phyloP scores from a whole-genome alignment of 2,888 invertebrate species.

The Lithosia quadra region DNA sequence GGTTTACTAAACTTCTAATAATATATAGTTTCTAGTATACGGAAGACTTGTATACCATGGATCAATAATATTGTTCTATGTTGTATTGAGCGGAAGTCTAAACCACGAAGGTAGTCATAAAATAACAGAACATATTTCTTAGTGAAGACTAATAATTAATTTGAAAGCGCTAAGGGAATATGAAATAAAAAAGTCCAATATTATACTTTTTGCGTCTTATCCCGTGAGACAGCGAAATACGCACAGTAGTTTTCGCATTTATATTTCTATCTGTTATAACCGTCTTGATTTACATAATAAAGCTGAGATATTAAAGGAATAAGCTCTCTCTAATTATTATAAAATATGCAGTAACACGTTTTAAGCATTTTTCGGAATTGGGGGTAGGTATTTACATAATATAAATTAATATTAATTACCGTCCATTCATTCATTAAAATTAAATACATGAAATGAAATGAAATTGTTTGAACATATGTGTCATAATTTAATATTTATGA shows the following conservation, averaged over 20 bases:
- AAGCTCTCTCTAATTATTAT: slow-evolving; percentile 8
- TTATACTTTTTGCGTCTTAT: background rate
- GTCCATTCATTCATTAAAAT: background rate
- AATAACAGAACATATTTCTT: background rate
- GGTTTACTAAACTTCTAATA: too few species aligned
- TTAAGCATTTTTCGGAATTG: slow-evolving; percentile 7
- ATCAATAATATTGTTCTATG: too few species aligned
- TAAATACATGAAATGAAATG: background rate
- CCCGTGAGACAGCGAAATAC: background rate
- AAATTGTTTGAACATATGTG: background rate
- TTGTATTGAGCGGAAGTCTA: background rate
- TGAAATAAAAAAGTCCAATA: background rate
- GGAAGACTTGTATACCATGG: too few species aligned
- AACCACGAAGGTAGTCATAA: too few species aligned
- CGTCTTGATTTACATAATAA: slow-evolving; percentile 13
- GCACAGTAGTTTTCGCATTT: background rate
- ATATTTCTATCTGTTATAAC: background rate
- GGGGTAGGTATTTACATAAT: background rate
- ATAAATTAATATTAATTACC: background rate
- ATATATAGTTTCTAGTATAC: too few species aligned
- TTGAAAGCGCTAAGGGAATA: background rate
- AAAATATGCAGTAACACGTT: slow-evolving; percentile 16
- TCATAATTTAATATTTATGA: background rate
- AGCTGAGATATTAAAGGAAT: slow-evolving; percentile 1
- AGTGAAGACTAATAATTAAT: background rate